phyloP scores from a whole-genome alignment of 2,797 vertebrate species.

The Cyclura pinguis region DNA sequence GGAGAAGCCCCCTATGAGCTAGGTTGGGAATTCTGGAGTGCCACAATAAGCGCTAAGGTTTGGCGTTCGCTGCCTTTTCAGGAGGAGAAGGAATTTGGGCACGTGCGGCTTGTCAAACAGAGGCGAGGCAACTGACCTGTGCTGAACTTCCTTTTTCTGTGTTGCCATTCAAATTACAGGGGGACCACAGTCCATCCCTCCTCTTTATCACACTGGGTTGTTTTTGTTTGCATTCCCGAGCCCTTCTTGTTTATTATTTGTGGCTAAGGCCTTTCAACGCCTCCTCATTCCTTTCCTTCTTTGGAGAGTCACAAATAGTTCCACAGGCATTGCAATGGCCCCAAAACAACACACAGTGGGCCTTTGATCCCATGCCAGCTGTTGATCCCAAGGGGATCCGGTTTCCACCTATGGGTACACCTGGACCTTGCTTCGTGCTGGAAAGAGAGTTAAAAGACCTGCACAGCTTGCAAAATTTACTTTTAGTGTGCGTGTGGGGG shows the following conservation, averaged over 20 bases:
- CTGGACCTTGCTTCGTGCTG: neutral
- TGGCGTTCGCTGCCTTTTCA: too few species aligned
- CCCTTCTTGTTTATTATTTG: neutral
- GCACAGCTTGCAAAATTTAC: too few species aligned
- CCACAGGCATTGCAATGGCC: too few species aligned
- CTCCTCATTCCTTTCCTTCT: neutral
- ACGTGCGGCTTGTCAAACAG: neutral
- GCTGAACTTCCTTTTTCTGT: neutral
- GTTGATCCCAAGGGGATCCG: too few species aligned
- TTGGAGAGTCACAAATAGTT: neutral
- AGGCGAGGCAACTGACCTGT: too few species aligned
- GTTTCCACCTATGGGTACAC: neutral
- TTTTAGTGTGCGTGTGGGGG: too few species aligned
- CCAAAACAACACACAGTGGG: too few species aligned
- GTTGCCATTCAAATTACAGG: neutral
- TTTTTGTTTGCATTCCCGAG: neutral
- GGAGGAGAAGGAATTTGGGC: neutral
- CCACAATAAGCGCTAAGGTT: too few species aligned
- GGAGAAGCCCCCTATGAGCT: too few species aligned
- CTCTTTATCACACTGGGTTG: neutral
- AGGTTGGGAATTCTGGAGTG: too few species aligned
- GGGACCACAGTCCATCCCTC: neutral
- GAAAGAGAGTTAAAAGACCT: too few species aligned
- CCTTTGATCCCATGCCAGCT: neutral
- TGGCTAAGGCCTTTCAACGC: neutral